Percentiles rank a stretch among this genome's conserved stretches.
Conservation (phyloP, 2,797 vertebrate species). For the Craterocephalus amniculus region DNA sequence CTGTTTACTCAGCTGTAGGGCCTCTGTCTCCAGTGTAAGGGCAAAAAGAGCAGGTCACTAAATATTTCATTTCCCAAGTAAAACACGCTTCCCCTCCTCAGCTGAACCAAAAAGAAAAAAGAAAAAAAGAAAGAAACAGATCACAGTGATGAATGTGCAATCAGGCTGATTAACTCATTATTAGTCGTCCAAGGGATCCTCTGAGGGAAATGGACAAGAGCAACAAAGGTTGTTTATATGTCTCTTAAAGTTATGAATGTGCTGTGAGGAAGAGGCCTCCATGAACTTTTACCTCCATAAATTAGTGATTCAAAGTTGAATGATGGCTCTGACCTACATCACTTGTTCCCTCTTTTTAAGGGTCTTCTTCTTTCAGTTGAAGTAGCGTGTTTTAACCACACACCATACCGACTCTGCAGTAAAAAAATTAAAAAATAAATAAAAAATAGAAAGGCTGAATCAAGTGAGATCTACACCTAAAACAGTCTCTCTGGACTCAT, state of each 20-base stretch:
- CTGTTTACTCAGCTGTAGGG: slow-evolving; percentile 81
- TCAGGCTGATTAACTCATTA: slow-evolving; percentile 87
- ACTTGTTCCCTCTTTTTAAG: slow-evolving; percentile 27
- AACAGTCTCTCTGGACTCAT: not conserved
- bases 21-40: slow-evolving; percentile 78
- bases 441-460: not conserved
- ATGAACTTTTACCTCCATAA: slow-evolving; percentile 66
- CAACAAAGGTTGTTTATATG: slow-evolving; percentile 80
- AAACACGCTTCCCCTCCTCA: slow-evolving; percentile 80
- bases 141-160: slow-evolving; percentile 87
- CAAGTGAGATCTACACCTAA: not conserved
- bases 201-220: slow-evolving; percentile 84
- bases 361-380: slow-evolving; percentile 10
- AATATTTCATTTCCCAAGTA: slow-evolving; percentile 90
- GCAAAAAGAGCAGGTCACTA: slow-evolving; percentile 81
- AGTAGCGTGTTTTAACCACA: slow-evolving; percentile 9
- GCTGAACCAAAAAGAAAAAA: slow-evolving; percentile 56
- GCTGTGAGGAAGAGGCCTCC: slow-evolving; percentile 66
- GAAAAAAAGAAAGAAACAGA: slow-evolving; percentile 63
- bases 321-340: slow-evolving; percentile 22
- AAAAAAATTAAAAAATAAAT: no score
- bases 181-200: slow-evolving; percentile 81
- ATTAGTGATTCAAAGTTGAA: slow-evolving; percentile 39
- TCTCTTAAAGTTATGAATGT: slow-evolving; percentile 77
- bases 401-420: not conserved